These are phyloP conservation scores for Sthenelais limicola DNA, from an alignment of 2,888 invertebrate species.

Conservation along the genomic window DNA sequence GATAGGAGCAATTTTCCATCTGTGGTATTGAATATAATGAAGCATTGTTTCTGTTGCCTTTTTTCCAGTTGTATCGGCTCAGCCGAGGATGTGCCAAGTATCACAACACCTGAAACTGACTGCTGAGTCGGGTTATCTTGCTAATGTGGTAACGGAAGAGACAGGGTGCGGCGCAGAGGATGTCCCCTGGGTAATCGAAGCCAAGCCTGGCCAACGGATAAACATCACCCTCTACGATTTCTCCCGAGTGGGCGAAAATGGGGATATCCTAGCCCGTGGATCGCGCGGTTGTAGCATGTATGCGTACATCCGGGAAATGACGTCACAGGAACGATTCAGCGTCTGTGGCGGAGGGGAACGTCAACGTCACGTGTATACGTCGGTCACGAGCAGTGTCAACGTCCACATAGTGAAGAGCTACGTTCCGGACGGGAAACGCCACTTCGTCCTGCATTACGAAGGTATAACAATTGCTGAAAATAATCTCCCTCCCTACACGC, in stretches of 20 bases:
- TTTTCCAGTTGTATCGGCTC: constrained; percentile 8
- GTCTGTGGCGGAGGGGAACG: constrained; percentile 33
- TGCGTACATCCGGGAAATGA: constrained; percentile 27
- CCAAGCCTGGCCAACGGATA: constrained; percentile 28
- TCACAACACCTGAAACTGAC: constrained; percentile 4
- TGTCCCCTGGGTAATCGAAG: constrained; percentile 37
- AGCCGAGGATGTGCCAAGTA: constrained; percentile 17
- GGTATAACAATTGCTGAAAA: too few relatives aligned
- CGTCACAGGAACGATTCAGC: constrained; percentile 20
- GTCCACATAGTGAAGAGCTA: constrained; percentile 33
- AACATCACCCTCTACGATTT: constrained; percentile 41
- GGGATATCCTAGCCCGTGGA: neutral
- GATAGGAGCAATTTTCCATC: too few relatives aligned
- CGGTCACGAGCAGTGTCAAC: constrained; percentile 10
- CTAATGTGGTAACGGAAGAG: constrained; percentile 41
- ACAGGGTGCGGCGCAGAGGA: constrained; percentile 30
- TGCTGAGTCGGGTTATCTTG: constrained; percentile 16
- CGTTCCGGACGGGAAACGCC: neutral
- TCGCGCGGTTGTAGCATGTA: constrained; percentile 15
- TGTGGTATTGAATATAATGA: too few relatives aligned
- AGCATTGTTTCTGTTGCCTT: too few relatives aligned
- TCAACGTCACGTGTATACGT: constrained; percentile 22
- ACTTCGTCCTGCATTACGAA: constrained; percentile 40
- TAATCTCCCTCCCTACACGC: neutral
- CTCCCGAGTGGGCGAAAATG: neutral